Percentiles rank a stretch among this genome's conserved stretches.
phyloP scores from a whole-genome alignment of 2,888 invertebrate genomes.

The Tetanocera ferruginea region DNA sequence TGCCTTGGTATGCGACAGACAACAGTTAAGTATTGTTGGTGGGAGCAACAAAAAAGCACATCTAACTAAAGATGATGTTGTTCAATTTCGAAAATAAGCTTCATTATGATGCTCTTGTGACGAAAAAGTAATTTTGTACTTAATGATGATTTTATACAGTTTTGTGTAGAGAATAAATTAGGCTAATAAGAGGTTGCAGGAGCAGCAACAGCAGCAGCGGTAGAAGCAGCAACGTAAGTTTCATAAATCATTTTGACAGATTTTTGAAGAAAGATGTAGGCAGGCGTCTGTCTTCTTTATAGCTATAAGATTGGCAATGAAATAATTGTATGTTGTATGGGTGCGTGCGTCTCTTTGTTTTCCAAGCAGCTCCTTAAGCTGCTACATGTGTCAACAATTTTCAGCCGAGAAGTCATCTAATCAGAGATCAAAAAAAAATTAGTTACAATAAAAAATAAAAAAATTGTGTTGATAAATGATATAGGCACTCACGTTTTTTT shows the following conservation, averaged over 20 bases:
- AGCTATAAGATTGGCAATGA: too few species aligned
- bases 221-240: not conserved
- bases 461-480: too few species aligned
- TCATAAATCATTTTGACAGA: constrained; percentile 20
- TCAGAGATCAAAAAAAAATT: too few species aligned
- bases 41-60: too few species aligned
- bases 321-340: not conserved
- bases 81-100: not conserved
- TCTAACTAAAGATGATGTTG: not conserved
- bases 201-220: not conserved
- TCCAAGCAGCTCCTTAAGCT: not conserved
- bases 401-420: too few species aligned
- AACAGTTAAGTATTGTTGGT: not conserved
- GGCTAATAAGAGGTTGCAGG: not conserved
- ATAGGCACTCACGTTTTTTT: too few species aligned
- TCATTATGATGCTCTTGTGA: too few species aligned
- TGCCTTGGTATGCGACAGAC: not conserved
- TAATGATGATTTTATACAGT: constrained; percentile 29
- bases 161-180: constrained; percentile 10
- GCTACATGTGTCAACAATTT: not conserved
- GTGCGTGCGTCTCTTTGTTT: not conserved
- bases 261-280: not conserved
- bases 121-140: not conserved
- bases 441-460: too few species aligned
- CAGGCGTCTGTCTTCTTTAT: not conserved